Base-by-base conservation (phyloP, 2,797 vertebrate species). In the Danio choprae region DNA sequence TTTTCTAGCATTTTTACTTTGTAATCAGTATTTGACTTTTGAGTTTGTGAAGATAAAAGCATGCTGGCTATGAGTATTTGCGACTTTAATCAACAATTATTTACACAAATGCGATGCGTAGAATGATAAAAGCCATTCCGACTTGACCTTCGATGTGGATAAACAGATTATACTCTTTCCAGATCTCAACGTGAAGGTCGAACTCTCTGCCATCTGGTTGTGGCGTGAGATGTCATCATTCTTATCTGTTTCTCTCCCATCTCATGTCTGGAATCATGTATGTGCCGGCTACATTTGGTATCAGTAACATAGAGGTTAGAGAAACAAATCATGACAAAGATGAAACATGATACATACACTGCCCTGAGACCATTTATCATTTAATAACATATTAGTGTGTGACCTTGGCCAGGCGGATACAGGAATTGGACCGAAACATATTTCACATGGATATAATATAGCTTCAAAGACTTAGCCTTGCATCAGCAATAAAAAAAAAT, bases 241-340 rank as follows among this genome's bases (percentile, higher is more conserved):
- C 75, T 43, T 43, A 40, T 40, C n/a, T 40, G 4, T 48, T 68
- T 76, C 55, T 78, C 64, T 71, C 38, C 41, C 58, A 62, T 89
- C 90, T 90, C 84, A 89, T 93, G 91, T 92, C 89, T 87, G 82
- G 59, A 64, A 64, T 65, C 58, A 73, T 56, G 59, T 63, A 80
- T 80, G 48, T 72, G 82, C 70, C 43, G 79, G 89, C 83, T 84
- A 88, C 85, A 72, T 29, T 43, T 82, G 79, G 88, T 92, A 93
- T 93, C 92, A 73, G 90, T 93, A 89, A 92, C 92, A 91, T 89
- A 82, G 86, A 88, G 88, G 80, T 81, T 48, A 65, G 70, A 53
- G 85, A 83, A 79, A 91, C 90, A 91, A 91, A 90, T 92, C 90
- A 90, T 88, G 85, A 83, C 81, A 85, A 85, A 84, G 72, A 81